phyloP scores from a whole-genome alignment of 1,140 invertebrate species.

The Mercenaria mercenaria region DNA sequence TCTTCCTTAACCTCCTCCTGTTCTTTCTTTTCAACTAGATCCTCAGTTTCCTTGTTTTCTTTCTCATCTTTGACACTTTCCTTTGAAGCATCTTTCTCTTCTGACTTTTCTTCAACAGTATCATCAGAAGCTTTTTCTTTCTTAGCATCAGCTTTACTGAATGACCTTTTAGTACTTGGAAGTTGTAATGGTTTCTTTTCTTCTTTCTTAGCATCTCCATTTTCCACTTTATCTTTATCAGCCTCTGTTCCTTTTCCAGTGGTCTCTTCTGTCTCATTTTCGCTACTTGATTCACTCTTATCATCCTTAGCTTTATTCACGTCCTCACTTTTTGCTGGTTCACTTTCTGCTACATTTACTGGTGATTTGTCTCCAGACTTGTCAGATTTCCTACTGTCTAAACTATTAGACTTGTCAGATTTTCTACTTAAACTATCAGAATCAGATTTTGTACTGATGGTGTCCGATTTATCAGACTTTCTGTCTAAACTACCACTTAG shows the following conservation, averaged over 20 bases:
- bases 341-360: neutral
- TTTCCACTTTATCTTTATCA: neutral
- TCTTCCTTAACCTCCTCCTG: neutral
- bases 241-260: neutral
- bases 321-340: neutral
- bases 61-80: neutral
- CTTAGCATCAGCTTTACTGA: conserved; percentile 5
- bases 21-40: neutral
- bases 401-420: neutral
- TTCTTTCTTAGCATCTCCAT: conserved; percentile 6
- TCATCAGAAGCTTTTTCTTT: neutral
- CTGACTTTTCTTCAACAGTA: neutral
- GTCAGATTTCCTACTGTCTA: conserved; percentile 22
- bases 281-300: neutral
- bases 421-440: neutral
- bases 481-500: neutral
- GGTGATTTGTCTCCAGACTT: neutral
- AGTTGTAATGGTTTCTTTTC: conserved; percentile 16
- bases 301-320: neutral
- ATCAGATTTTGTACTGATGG: neutral
- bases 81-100: conserved; percentile 10
- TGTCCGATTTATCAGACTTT: conserved; percentile 7
- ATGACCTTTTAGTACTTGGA: neutral
- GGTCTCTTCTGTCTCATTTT: neutral
- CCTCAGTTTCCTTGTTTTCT: neutral